Evolutionary conservation across 2,113 vertebrate genomes (phyloP).

Genomic region (Fulmarus glacialis): DNA sequence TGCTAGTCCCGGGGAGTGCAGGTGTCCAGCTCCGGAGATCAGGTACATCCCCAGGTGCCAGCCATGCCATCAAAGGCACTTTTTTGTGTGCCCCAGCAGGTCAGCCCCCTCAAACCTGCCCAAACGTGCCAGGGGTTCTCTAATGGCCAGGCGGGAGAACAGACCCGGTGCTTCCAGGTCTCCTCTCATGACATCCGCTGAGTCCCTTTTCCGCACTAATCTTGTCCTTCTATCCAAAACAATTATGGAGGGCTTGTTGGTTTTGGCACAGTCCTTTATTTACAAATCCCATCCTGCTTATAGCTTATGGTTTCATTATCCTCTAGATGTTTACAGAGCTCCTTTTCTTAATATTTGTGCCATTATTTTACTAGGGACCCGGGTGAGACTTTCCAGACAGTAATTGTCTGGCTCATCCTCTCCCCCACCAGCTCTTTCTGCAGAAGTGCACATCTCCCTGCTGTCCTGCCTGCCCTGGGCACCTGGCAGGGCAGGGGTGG

Average conservation of each 20-base stretch:
- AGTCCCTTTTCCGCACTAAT: conserved; percentile 61
- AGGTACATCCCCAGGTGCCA: neutral
- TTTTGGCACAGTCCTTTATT: conserved; percentile 70
- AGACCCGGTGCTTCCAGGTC: conserved; percentile 6
- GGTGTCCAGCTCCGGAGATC: neutral
- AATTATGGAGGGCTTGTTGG: conserved; percentile 69
- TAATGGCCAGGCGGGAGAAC: neutral
- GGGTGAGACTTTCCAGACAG: conserved; percentile 61
- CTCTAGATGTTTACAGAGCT: conserved; percentile 73
- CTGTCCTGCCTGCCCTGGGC: neutral
- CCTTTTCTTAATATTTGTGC: conserved; percentile 71
- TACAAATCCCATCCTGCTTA: conserved; percentile 76
- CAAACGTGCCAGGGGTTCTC: neutral
- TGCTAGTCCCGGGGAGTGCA: neutral
- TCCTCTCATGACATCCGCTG: conserved; percentile 43
- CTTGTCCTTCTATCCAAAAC: conserved; percentile 74
- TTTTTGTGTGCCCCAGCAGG: neutral
- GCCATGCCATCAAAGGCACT: neutral
- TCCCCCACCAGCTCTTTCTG: conserved; percentile 25
- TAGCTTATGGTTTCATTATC: conserved; percentile 74
- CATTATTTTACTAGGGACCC: conserved; percentile 69
- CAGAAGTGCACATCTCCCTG: conserved; percentile 16
- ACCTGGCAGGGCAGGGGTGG: neutral
- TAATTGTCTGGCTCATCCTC: conserved; percentile 55
- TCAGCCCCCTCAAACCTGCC: neutral